These are phyloP conservation scores for Pteropus rufus DNA, from an alignment of 2,797 vertebrate genomes.

Conservation along the genomic window DNA sequence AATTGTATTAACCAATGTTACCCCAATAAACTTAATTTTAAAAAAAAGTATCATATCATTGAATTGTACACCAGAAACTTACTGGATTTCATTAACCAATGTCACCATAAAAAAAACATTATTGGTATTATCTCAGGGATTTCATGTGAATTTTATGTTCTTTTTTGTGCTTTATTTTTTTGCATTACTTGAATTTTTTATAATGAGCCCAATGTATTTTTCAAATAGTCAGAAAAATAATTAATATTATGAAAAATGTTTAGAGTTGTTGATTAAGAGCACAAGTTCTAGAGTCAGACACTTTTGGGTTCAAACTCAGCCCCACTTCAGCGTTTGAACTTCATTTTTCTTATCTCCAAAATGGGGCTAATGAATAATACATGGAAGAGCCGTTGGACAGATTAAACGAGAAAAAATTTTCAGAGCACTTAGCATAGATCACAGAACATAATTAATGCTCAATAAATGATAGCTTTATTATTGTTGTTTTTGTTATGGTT, in stretches of 20 bases:
- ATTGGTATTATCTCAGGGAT: background rate
- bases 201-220: background rate
- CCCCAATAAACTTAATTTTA: too few relatives aligned
- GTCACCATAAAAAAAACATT: background rate
- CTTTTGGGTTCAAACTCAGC: background rate
- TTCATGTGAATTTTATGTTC: background rate
- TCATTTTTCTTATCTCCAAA: background rate
- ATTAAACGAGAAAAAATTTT: background rate
- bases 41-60: too few relatives aligned
- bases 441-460: background rate
- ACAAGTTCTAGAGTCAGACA: background rate
- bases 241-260: background rate
- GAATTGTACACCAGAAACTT: too few relatives aligned
- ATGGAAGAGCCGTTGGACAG: background rate
- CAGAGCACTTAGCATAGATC: background rate
- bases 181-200: background rate
- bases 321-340: background rate
- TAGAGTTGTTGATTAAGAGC: background rate
- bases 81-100: too few relatives aligned
- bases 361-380: background rate
- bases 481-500: background rate
- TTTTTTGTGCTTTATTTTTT: background rate
- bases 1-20: too few relatives aligned
- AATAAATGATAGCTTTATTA: background rate
- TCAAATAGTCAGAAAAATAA: background rate